These are phyloP conservation scores for Danionella dracula DNA, from an alignment of 2,797 vertebrate species.

Conservation along the genomic window DNA sequence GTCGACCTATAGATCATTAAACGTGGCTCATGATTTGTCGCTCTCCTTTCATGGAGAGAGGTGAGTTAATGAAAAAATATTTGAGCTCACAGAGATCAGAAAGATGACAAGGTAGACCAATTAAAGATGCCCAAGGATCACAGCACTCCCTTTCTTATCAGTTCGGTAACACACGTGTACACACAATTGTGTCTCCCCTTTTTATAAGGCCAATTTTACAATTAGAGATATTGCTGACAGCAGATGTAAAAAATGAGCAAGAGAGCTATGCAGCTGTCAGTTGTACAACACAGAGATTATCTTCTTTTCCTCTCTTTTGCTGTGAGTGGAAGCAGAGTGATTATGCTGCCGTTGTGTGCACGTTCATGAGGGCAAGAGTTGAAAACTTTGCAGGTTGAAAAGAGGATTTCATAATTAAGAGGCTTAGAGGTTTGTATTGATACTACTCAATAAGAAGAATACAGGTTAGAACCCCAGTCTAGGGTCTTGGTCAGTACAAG, in stretches of 20 bases:
- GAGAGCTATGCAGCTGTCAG: conserved; percentile 14
- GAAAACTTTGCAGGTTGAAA: no score
- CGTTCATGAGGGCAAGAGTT: not conserved
- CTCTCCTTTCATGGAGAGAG: no score
- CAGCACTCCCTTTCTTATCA: conserved; percentile 13
- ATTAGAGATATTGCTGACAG: conserved; percentile 42
- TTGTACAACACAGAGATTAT: conserved; percentile 20
- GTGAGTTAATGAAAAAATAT: no score
- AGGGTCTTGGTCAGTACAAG: no score
- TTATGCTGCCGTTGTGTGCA: not conserved
- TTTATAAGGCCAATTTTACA: conserved; percentile 36
- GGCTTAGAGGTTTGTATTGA: no score
- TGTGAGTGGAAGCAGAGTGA: not conserved
- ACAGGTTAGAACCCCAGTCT: no score
- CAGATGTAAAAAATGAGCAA: conserved; percentile 31
- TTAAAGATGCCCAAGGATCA: conserved; percentile 23
- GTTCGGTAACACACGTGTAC: conserved; percentile 1
- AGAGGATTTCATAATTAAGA: no score
- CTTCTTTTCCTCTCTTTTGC: no score
- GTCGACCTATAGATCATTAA: no score
- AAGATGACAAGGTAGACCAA: conserved; percentile 4
- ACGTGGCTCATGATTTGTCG: no score
- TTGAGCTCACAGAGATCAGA: no score
- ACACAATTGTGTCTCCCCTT: not conserved
- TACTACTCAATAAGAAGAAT: no score